A percentile compares a stretch with the other conserved stretches of the same genome.
Evolutionary conservation across 2,113 vertebrate species (phyloP).

Genomic region (Epinephelus lanceolatus): DNA sequence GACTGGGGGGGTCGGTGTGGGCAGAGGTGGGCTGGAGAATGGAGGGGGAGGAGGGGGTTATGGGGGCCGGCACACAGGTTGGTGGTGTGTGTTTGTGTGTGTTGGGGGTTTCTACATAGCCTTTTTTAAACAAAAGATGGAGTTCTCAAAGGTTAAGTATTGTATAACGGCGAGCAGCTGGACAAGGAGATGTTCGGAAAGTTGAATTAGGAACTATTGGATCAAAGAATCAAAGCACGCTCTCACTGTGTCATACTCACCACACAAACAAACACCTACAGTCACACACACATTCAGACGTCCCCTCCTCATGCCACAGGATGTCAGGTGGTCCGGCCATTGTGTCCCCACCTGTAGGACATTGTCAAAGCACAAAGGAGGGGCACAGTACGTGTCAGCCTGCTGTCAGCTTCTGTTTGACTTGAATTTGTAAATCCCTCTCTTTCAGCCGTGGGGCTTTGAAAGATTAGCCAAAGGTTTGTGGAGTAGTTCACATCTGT

Average conservation of each 20-base stretch:
- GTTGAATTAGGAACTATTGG: background rate
- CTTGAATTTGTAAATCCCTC: constrained; percentile 59
- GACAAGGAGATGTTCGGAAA: no score
- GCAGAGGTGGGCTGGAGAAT: constrained; percentile 6
- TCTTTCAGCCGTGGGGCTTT: constrained; percentile 55
- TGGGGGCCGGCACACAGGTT: constrained; percentile 23
- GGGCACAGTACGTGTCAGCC: constrained; percentile 46
- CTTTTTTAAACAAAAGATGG: background rate
- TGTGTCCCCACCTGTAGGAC: constrained; percentile 72
- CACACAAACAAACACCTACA: constrained; percentile 9
- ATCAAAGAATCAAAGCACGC: background rate
- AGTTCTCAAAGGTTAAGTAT: background rate
- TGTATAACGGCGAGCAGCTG: background rate
- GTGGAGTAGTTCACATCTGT: constrained; percentile 45
- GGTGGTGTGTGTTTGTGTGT: background rate
- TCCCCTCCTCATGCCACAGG: constrained; percentile 44
- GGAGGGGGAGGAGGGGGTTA: background rate
- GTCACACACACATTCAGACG: constrained; percentile 12
- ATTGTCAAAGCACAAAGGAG: constrained; percentile 62
- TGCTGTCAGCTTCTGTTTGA: constrained; percentile 65
- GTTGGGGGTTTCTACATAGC: background rate
- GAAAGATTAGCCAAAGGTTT: constrained; percentile 50
- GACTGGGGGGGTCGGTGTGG: constrained; percentile 26
- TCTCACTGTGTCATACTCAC: background rate
- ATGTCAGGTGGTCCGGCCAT: constrained; percentile 61